Base-by-base conservation (phyloP, 1,140 invertebrate genomes). In the Colletes gigas region DNA sequence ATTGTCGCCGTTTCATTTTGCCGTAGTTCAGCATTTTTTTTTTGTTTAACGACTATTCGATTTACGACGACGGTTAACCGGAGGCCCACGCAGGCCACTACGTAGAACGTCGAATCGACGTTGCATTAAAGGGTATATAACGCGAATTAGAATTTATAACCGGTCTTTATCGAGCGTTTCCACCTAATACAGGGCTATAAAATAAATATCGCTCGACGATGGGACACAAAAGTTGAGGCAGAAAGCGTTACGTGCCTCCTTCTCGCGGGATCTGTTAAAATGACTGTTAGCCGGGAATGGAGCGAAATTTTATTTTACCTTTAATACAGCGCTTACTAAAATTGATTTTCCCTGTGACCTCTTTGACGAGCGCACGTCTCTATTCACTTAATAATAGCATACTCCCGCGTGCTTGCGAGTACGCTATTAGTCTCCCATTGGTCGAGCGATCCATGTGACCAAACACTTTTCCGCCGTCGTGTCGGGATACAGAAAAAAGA, bases 351-450 rank as follows among this genome's bases (percentile, higher is more conserved):
- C 44, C 63, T 17, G 65, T 78, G 75, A 78, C 55, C 76, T 54
- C 76, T 79, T 79, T 79, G 68, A 82, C 21, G 14, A 70, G 63
- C 55, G 52, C 66, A 17, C 47, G 59, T 73, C 68, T 72, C 62
- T 60, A 68, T 79, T 79, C 76, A 12, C 68, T 72, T 82, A 82
- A 82, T 82, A 80, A 79, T 79, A 79, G 81, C 75, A 82, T 77
- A 78, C 50, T 60, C 55, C 44, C 54, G 30, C 55, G 65, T 69
- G 55, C 71, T 54, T 21, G 63, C 19, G 14, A 50, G 44, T 52
- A 54, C 54, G 63, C 44, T 63, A 79, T 68, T 79, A 73, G 54
- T 39, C 55, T 59, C 15, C 17, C 52, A 21, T 55, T 52, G 60
- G 60, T 21, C 54, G 62, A 79, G 52, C 69, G n/a, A 15, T 67